A percentile compares a stretch with the other conserved stretches of the same genome.
These are phyloP conservation scores for Stenolophus ochropezus DNA, from an alignment of 2,888 invertebrate genomes.

Conservation along the genomic window DNA sequence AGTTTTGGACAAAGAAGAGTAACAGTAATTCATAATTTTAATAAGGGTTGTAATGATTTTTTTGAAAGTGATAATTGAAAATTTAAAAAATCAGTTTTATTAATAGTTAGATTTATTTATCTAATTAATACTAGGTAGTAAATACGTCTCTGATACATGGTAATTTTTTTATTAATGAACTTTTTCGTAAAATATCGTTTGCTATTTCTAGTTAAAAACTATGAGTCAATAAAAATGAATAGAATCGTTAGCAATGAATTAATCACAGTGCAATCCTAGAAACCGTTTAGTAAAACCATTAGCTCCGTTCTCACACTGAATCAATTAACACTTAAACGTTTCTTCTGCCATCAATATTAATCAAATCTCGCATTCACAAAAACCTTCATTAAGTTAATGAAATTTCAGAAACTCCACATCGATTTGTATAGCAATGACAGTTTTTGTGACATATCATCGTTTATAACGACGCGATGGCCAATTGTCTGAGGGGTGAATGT, in stretches of 20 bases:
- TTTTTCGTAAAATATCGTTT: too few species aligned
- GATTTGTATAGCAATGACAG: conserved; percentile 37
- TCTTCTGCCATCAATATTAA: conserved; percentile 28
- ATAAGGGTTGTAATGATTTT: too few species aligned
- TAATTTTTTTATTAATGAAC: too few species aligned
- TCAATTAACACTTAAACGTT: conserved; percentile 39
- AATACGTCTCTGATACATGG: too few species aligned
- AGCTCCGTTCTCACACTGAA: conserved; percentile 7
- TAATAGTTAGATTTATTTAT: too few species aligned
- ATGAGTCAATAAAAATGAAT: conserved; percentile 7
- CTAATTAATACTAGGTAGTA: too few species aligned
- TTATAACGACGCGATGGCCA: conserved; percentile 31
- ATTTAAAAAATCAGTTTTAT: too few species aligned
- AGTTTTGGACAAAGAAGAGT: too few species aligned
- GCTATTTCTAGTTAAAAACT: neutral
- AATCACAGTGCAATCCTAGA: neutral
- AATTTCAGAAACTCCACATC: conserved; percentile 23
- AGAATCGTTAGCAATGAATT: conserved; percentile 13
- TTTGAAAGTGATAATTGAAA: too few species aligned
- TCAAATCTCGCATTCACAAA: conserved; percentile 37
- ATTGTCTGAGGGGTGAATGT: conserved; percentile 28
- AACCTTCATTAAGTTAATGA: conserved; percentile 32
- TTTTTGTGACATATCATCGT: conserved; percentile 39
- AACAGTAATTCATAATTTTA: too few species aligned
- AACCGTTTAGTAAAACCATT: conserved; percentile 9